Base-by-base conservation (phyloP, 2,797 vertebrate genomes). In the Ctenopoma multispine region DNA sequence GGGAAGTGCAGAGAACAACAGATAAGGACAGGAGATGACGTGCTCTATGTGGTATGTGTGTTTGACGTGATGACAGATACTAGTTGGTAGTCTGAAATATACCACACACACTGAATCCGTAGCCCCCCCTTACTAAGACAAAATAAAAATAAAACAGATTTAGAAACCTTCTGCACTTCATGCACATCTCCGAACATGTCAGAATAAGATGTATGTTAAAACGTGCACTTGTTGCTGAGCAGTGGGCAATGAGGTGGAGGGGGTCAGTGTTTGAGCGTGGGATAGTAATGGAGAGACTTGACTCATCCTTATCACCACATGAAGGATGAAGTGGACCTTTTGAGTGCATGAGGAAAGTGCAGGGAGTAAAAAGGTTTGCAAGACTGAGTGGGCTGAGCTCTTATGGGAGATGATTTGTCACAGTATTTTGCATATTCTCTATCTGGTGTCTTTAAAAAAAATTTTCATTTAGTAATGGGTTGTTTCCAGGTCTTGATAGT, bases 221-320 rank as follows among this genome's bases (percentile, higher is more conserved):
- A 34, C n/a, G 31, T 43, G n/a, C 40, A 27, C 10, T 55, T 74
- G 51, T 31, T 75, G 44, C 9, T 67, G 55, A 63, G 81, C 34
- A 80, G 79, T 61, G 69, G 69, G 63, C 61, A 72, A 40, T 15
- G 63, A 69, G 75, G 79, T 77, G 31, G 67, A 63, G 36, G 7
- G 36, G 77, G 68, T 80, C 61, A 44, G 69, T 66, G 60, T 60
- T 31, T 46, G 51, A 83, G 63, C 63, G 79, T 75, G 68, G 71
- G 82, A 79, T 78, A 56, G 80, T 40, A 64, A 43, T 18, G 50
- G 41, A 72, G 44, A 81, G 77, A 69, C 75, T 44, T 75, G 62
- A 77, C 69, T 83, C 79, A 69, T 75, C 69, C 68, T 86, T 88
- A 85, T 91, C 83, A 1, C 36, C 31, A 27, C 15, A n/a, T 55